Conservation (phyloP, 92 coral and sea anemone species). For the Chrysogorgia sp. region DNA sequence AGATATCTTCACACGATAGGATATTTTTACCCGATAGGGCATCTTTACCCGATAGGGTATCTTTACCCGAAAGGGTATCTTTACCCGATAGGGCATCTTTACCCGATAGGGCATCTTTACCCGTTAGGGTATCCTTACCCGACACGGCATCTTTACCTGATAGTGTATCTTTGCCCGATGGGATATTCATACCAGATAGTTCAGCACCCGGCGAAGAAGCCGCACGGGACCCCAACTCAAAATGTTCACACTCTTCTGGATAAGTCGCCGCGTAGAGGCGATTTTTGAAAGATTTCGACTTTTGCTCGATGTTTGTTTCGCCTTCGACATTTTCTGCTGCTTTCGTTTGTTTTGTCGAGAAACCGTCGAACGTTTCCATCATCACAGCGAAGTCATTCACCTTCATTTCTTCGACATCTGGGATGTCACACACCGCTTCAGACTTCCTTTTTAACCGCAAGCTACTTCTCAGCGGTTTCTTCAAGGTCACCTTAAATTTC, state of each 20-base stretch:
- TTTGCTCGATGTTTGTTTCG: neutral
- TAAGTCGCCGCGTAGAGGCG: conserved; percentile 9
- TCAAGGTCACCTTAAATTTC: neutral
- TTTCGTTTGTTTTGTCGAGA: conserved; percentile 15
- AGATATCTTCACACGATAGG: neutral
- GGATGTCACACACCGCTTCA: conserved; percentile 48
- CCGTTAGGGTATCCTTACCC: neutral
- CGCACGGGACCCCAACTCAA: neutral
- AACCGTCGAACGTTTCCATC: conserved; percentile 86
- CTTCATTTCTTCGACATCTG: conserved; percentile 45
- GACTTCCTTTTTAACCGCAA: neutral
- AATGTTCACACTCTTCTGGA: no score
- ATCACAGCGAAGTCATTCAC: conserved; percentile 86
- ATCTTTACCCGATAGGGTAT: neutral
- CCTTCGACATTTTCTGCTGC: neutral
- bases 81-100: neutral
- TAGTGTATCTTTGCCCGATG: neutral
- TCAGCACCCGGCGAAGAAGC: neutral
- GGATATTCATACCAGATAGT: neutral
- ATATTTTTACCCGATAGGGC: neutral
- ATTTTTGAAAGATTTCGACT: conserved; percentile 19
- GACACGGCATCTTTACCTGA: neutral
- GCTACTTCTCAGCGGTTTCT: neutral
- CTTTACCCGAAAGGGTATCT: neutral
- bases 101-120: neutral